Evolutionary conservation across 2,797 vertebrate species (phyloP).

Genomic region (Phaenicophaeus curvirostris): DNA sequence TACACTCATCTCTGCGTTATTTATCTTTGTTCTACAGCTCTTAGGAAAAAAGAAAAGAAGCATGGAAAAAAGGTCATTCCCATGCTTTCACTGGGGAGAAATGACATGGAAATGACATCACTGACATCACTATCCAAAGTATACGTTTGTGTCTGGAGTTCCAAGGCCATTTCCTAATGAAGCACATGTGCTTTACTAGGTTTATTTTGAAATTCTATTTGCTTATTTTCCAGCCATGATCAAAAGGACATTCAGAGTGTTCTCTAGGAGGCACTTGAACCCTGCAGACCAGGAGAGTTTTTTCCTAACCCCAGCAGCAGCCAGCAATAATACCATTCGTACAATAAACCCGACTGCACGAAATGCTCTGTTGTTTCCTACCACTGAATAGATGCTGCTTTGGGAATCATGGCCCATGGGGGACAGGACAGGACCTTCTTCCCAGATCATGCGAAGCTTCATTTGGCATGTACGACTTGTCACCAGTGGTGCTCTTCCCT

Average conservation of each 20-base stretch:
- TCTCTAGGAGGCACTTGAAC: conserved; percentile 69
- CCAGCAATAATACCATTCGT: conserved; percentile 55
- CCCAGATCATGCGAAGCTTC: background rate
- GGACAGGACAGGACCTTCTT: background rate
- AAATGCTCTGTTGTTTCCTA: conserved; percentile 13
- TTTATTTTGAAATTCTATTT: conserved; percentile 79
- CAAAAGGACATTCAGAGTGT: conserved; percentile 72
- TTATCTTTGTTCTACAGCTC: conserved; percentile 23
- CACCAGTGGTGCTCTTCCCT: background rate
- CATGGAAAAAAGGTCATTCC: conserved; percentile 47
- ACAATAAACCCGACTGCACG: background rate
- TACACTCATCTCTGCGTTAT: conserved; percentile 14
- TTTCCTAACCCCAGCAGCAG: conserved; percentile 44
- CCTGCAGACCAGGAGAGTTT: conserved; percentile 34
- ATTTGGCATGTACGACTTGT: background rate
- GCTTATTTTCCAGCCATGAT: conserved; percentile 79
- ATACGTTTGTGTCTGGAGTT: conserved; percentile 59
- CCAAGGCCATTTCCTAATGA: conserved; percentile 73
- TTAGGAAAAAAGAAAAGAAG: background rate
- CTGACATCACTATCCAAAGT: conserved; percentile 56
- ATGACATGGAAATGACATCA: conserved; percentile 69
- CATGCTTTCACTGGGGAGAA: conserved; percentile 59
- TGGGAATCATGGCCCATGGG: background rate
- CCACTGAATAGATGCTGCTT: background rate
- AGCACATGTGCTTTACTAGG: conserved; percentile 66